phyloP scores from a whole-genome alignment of 2,888 invertebrate genomes.

The Drosophila niveifrons region DNA sequence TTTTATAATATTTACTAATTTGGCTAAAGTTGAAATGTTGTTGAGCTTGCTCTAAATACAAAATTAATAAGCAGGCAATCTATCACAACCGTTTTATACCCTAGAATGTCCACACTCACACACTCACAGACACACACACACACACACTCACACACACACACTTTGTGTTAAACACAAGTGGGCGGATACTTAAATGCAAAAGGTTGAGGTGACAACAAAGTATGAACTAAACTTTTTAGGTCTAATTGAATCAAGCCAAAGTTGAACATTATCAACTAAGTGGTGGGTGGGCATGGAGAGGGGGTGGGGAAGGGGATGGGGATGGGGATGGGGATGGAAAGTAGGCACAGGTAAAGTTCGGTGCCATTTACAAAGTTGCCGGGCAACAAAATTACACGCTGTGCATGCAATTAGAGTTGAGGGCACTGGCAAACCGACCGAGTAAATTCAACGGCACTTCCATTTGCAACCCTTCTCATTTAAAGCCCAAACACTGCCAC shows the following conservation, averaged over 20 bases:
- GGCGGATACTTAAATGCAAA: constrained; percentile 11
- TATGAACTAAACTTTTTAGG: constrained; percentile 34
- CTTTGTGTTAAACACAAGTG: neutral
- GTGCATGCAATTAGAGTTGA: constrained; percentile 59
- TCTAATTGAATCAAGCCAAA: constrained; percentile 55
- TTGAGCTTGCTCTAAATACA: too few species aligned
- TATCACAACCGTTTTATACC: too few species aligned
- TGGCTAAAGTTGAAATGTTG: too few species aligned
- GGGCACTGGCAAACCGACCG: constrained; percentile 10
- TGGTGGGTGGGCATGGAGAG: neutral
- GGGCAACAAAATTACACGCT: constrained; percentile 50
- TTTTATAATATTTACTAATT: too few species aligned
- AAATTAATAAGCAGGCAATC: too few species aligned
- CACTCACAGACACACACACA: too few species aligned
- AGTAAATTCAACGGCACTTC: constrained; percentile 13
- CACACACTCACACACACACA: too few species aligned
- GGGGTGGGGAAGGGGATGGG: neutral
- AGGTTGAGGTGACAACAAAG: constrained; percentile 43
- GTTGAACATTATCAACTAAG: constrained; percentile 35
- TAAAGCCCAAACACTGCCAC: constrained; percentile 3
- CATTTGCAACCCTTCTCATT: neutral
- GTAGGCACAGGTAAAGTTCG: constrained; percentile 39
- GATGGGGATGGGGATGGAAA: neutral
- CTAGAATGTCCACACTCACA: too few species aligned
- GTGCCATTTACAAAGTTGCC: constrained; percentile 43